Evolutionary conservation across 2,113 vertebrate species (phyloP).

Genomic region (Cariama cristata): DNA sequence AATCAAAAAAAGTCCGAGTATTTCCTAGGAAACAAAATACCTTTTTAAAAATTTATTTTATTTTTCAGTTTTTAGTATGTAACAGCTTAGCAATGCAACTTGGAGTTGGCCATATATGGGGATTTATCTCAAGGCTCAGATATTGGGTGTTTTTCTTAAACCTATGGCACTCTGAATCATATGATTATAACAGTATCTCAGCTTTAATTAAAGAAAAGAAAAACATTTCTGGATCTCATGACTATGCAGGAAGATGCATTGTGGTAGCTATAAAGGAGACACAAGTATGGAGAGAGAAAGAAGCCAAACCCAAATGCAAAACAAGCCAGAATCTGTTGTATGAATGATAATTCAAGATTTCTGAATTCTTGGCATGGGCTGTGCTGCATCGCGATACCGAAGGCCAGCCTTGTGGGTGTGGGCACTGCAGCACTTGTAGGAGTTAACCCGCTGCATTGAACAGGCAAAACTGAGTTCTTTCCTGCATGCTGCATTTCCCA

Average conservation of each 20-base stretch:
- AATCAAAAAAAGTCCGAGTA: not conserved
- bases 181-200: not conserved
- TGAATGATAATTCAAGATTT: not conserved
- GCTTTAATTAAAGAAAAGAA: not conserved
- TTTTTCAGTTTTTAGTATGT: not conserved
- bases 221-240: not conserved
- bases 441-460: not conserved
- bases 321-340: not conserved
- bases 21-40: not conserved
- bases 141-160: not conserved
- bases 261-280: not conserved
- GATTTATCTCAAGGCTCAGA: not conserved
- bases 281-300: not conserved
- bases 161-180: not conserved
- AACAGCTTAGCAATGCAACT: not conserved
- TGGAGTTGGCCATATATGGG: not conserved
- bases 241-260: not conserved
- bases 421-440: not conserved
- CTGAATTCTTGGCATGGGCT: not conserved
- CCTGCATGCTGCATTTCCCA: not conserved
- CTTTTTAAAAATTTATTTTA: not conserved
- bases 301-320: not conserved
- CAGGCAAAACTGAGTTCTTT: not conserved
- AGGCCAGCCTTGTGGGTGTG: not conserved
- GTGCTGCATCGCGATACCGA: accelerated